A percentile compares a stretch with the other conserved stretches of the same genome.
phyloP scores from a whole-genome alignment of 2,113 vertebrate species.

The Pipa parva region DNA sequence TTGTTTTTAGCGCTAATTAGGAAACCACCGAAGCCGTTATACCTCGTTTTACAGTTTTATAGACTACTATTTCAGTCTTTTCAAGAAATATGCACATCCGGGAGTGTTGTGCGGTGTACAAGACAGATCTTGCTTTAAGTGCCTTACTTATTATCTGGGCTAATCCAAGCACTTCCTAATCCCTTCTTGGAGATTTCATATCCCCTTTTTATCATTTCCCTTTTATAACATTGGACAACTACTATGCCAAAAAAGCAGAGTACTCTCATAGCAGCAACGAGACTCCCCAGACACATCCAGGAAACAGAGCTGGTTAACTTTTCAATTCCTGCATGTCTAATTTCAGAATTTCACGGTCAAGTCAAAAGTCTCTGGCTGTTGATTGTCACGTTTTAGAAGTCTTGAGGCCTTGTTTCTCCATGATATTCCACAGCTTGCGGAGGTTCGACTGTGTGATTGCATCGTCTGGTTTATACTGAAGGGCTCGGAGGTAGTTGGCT shows the following conservation, averaged over 20 bases:
- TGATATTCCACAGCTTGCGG: conserved; percentile 97
- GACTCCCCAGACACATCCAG: conserved; percentile 40
- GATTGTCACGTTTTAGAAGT: conserved; percentile 76
- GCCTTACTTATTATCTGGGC: conserved; percentile 50
- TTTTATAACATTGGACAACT: conserved; percentile 46
- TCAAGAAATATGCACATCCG: conserved; percentile 12
- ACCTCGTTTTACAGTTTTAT: conserved; percentile 11
- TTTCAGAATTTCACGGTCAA: conserved; percentile 33
- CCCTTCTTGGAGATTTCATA: conserved; percentile 49
- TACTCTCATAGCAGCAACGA: conserved; percentile 51
- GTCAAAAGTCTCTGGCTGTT: conserved; percentile 8
- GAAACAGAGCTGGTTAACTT: conserved; percentile 40
- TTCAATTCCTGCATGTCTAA: conserved; percentile 45
- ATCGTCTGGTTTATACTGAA: conserved; percentile 92
- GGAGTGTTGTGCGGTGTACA: conserved; percentile 50
- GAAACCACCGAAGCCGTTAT: conserved; percentile 8
- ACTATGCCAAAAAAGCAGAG: conserved; percentile 49
- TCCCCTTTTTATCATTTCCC: conserved; percentile 38
- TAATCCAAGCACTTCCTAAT: conserved; percentile 45
- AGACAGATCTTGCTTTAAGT: conserved; percentile 57
- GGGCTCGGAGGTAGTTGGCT: conserved; percentile 90
- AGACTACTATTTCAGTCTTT: conserved; percentile 9
- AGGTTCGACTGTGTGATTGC: conserved; percentile 96
- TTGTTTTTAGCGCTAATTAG: conserved; percentile 1
- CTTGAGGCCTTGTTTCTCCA: conserved; percentile 96